phyloP scores from a whole-genome alignment of 2,888 invertebrate genomes.

The Chymomyza amoena region DNA sequence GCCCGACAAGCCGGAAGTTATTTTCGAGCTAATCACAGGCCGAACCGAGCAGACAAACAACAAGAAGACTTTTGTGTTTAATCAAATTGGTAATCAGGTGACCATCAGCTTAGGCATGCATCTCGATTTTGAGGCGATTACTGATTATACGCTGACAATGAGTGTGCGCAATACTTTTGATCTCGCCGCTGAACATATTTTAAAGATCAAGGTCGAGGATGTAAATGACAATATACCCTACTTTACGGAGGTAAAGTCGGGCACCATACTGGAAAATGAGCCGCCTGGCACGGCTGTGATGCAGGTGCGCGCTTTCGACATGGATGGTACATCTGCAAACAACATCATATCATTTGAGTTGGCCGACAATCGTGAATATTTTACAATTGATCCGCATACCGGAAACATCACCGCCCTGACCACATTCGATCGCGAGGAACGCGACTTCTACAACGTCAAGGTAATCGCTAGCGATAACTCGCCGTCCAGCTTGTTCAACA shows the following conservation, averaged over 20 bases:
- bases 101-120: conserved; percentile 87
- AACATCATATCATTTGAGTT: conserved; percentile 90
- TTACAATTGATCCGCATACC: conserved; percentile 89
- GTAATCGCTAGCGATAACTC: conserved; percentile 94
- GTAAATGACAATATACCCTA: conserved; percentile 94
- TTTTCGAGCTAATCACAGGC: conserved; percentile 89
- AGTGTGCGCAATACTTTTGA: conserved; percentile 89
- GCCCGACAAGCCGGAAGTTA: conserved; percentile 85
- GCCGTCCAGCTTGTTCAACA: conserved; percentile 86
- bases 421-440: conserved; percentile 91
- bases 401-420: conserved; percentile 92
- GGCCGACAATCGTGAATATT: conserved; percentile 84
- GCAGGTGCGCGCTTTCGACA: conserved; percentile 91
- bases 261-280: conserved; percentile 92
- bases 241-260: conserved; percentile 89
- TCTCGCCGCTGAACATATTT: conserved; percentile 87
- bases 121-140: conserved; percentile 91
- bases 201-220: conserved; percentile 89
- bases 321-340: conserved; percentile 89
- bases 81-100: conserved; percentile 85
- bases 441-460: conserved; percentile 92
- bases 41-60: conserved; percentile 92
- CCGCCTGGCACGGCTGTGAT: conserved; percentile 90
- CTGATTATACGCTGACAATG: conserved; percentile 90
- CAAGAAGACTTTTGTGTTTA: conserved; percentile 85